Percentiles rank a stretch among this genome's conserved stretches.
Evolutionary conservation across 2,797 vertebrate genomes (phyloP).

Genomic region (Acrocephalus scirpaceus): DNA sequence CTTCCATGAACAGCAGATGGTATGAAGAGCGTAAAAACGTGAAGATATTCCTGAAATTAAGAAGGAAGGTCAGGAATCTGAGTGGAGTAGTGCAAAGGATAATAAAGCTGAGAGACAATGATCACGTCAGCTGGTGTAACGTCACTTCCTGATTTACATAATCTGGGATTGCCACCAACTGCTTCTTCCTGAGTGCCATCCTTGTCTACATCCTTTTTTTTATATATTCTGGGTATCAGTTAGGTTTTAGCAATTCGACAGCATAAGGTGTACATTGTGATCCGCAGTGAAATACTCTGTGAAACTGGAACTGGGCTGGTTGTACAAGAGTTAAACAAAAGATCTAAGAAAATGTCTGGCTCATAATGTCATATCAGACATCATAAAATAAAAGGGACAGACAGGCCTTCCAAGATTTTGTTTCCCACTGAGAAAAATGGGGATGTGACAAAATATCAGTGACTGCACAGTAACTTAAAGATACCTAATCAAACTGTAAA

Average conservation of each 20-base stretch:
- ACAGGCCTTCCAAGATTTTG: background rate
- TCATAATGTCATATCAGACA: background rate
- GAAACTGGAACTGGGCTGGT: background rate
- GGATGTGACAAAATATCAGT: background rate
- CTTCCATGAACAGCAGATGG: conserved; percentile 45
- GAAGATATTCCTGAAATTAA: conserved; percentile 20
- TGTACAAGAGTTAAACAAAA: background rate
- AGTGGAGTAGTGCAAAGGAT: background rate
- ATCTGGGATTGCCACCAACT: background rate
- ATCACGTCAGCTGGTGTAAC: background rate
- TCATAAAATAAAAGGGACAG: background rate
- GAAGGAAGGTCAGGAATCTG: background rate
- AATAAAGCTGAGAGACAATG: background rate
- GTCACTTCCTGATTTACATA: background rate
- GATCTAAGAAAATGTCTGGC: background rate
- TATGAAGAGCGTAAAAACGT: background rate
- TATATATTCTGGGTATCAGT: background rate
- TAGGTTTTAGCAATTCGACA: background rate
- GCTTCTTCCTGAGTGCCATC: background rate
- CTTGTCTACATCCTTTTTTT: background rate
- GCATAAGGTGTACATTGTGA: background rate
- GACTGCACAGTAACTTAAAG: background rate
- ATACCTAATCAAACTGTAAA: background rate
- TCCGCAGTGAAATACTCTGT: background rate
- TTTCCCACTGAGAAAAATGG: background rate